Evolutionary conservation across 2,888 invertebrate species (phyloP), one percentile per base, ranked within the genome.

Genomic region (Parnassius orleans): DNA sequence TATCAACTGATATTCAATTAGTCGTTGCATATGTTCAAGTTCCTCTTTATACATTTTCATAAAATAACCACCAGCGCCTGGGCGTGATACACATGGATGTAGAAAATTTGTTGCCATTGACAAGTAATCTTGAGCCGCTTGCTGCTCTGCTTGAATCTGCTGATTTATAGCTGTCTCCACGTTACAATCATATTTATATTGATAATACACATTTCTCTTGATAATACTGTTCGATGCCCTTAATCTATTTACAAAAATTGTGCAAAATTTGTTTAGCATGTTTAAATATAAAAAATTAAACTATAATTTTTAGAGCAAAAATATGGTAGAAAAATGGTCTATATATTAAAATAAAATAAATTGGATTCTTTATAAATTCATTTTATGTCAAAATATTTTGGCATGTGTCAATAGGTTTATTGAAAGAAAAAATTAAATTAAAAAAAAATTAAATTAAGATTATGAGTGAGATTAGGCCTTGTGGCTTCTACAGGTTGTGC

Each of bases 1-100:
- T 14, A 72, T 65, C 52, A 82, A 66, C 59, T 83, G 83, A 66
- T 82, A 83, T 14, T 76, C 71, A 43, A 81, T 73, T 19, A 81
- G 73, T 53, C 71, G 67, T 59, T 76, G 72, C 77, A 77, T 78
- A 57, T 83, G 82, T 15, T 66, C 65, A 10, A 81, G 60, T 69
- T 82, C 81, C 63, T 82, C 81, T 14, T 77, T 66, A 66, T 76
- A 80, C 81, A 82, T 80, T 66, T 70, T 77, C 78, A 82, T 79
- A 60, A 80, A 82, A 61, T 74, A 80, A 1, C 76, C 77, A 11
- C 79, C 80, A 14, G 73, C 72, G 2, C 82, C 83, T 41, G 68
- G 64, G 51, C 68, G 67, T n/a, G 76, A 73, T 19, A 71, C 62
- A 57, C 66, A 68, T 2, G 80, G 73, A 50, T 81, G 78, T 7